Evolutionary conservation across 2,888 invertebrate genomes (phyloP).

Genomic region (Andrena camellia): DNA sequence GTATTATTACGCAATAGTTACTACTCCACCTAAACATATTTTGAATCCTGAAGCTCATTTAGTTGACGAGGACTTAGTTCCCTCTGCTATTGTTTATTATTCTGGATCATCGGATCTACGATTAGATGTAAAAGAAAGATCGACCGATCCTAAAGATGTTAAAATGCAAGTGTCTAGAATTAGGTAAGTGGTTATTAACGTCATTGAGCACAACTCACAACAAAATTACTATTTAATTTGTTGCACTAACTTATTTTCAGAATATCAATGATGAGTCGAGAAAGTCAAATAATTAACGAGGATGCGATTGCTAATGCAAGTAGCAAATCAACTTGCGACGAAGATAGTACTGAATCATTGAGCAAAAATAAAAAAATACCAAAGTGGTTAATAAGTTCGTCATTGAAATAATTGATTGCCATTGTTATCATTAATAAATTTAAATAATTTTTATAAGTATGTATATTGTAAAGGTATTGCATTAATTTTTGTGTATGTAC

Average conservation of each 20-base stretch:
- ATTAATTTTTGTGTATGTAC: constrained; percentile 48
- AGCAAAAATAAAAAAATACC: constrained; percentile 65
- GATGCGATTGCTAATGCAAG: constrained; percentile 4
- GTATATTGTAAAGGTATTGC: constrained; percentile 37
- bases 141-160: constrained; percentile 89
- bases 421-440: constrained; percentile 24
- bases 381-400: constrained; percentile 74
- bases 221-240: background rate
- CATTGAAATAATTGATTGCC: constrained; percentile 69
- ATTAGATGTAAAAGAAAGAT: constrained; percentile 87
- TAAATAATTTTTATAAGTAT: constrained; percentile 27
- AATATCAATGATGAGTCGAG: constrained; percentile 61
- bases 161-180: constrained; percentile 89
- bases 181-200: constrained; percentile 85
- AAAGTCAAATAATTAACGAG: constrained; percentile 40
- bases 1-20: constrained; percentile 87
- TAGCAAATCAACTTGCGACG: background rate
- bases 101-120: constrained; percentile 86
- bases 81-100: constrained; percentile 91
- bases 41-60: constrained; percentile 88
- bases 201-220: background rate
- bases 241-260: constrained; percentile 53
- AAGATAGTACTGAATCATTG: constrained; percentile 2
- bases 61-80: constrained; percentile 91
- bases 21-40: constrained; percentile 92